Evolutionary conservation across 2,797 vertebrate species (phyloP), one percentile per base, ranked within the genome.

Genomic region (Saxicola maurus): DNA sequence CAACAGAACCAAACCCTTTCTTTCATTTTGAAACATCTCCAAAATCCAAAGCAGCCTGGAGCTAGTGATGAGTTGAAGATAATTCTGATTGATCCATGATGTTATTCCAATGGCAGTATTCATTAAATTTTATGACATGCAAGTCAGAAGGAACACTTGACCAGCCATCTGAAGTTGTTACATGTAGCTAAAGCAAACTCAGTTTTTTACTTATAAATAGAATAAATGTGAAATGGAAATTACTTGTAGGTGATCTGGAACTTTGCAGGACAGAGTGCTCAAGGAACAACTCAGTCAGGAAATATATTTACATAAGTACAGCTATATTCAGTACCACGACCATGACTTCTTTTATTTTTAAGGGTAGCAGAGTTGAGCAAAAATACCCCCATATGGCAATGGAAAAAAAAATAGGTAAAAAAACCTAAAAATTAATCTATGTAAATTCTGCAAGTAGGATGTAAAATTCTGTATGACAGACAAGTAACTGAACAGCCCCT

Each of bases 261-360:
- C 27, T 43, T 62, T 2, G 17, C 17, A 76, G 45, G 40, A 60
- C 8, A 71, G 62, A 35, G 15, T 14, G 19, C 46, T 75, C 45
- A 57, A 30, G 25, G 23, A 72, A 55, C 19, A 77, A 18, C 8
- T n/a, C 6, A 1, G 33, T 59, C 48, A 75, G 76, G 31, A 69
- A 75, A 73, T 37, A 0, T 0, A 52, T 71, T 69, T 40, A 38
- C 5, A 0, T 6, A 67, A 51, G 25, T 6, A 83, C 40, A 7
- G 12, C 30, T 56, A 15, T 52, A 69, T 55, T 48, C 56, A 83
- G 18, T 52, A 62, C 24, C 25, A 60, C 19, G 67, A 24, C 33
- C 18, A 57, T 4, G 2, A 59, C 16, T 43, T 61, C 19, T 28
- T 72, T 86, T 49, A 25, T 53, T 88, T 87, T 84, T 59, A 90